phyloP scores from a whole-genome alignment of 2,113 vertebrate genomes.

The Oenanthe melanoleuca region DNA sequence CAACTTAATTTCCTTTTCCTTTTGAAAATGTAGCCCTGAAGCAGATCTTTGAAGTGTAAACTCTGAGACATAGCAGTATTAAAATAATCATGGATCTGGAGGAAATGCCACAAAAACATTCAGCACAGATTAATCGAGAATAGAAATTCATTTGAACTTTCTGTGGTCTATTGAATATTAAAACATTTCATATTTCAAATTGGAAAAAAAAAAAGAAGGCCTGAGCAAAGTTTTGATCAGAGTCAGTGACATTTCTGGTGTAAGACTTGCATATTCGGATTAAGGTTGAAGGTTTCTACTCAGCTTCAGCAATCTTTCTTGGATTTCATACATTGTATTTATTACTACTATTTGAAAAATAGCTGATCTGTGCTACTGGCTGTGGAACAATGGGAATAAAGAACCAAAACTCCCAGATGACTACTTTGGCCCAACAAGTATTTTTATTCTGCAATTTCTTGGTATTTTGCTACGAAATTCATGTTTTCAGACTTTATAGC shows the following conservation, averaged over 20 bases:
- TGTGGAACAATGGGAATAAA: neutral
- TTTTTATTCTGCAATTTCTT: neutral
- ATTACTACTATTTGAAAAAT: neutral
- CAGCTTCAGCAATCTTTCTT: neutral
- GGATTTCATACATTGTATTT: neutral
- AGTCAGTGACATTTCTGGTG: constrained; percentile 12
- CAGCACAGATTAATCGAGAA: constrained; percentile 25
- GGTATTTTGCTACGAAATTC: neutral
- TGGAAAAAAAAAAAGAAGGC: neutral
- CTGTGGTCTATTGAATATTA: constrained; percentile 46
- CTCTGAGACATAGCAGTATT: constrained; percentile 10
- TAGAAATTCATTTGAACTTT: constrained; percentile 54
- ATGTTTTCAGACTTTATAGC: neutral
- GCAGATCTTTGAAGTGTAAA: constrained; percentile 56
- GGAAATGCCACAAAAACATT: constrained; percentile 25
- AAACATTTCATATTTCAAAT: constrained; percentile 30
- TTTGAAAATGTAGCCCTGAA: constrained; percentile 17
- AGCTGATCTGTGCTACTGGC: neutral
- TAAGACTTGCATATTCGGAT: neutral
- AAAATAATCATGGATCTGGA: constrained; percentile 45
- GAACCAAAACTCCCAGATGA: neutral
- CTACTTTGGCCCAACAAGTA: neutral
- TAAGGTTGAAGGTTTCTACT: neutral
- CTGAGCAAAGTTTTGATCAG: neutral
- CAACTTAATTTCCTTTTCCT: constrained; percentile 9